A percentile compares a stretch with the other conserved stretches of the same genome.
Conservation (phyloP, 2,113 vertebrate species). For the Eptesicus fuscus region DNA sequence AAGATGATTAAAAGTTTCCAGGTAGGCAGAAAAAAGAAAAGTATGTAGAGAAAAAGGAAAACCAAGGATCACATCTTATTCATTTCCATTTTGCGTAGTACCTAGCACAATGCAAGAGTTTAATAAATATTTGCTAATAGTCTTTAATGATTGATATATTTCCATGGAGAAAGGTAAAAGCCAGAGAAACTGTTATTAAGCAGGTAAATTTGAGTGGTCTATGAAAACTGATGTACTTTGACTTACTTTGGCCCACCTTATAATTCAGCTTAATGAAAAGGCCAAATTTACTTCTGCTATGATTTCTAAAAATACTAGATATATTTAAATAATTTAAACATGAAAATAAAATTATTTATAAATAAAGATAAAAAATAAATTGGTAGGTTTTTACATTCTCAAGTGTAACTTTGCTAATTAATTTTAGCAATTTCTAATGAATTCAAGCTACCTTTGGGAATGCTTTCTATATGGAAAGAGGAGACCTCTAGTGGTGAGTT, state of each 20-base stretch:
- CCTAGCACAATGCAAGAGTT: not conserved
- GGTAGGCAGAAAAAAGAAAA: not conserved
- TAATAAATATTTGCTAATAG: not conserved
- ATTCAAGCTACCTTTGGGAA: not conserved
- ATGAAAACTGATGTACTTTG: not conserved
- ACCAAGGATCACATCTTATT: not conserved
- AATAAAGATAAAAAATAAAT: not conserved
- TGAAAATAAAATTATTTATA: not conserved
- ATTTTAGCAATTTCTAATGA: not conserved
- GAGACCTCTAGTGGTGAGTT: slow-evolving; percentile 66
- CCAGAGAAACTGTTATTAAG: not conserved
- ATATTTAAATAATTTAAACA: slow-evolving; percentile 25
- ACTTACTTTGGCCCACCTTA: slow-evolving; percentile 32
- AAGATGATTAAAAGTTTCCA: slow-evolving; percentile 23
- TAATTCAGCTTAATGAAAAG: slow-evolving; percentile 1
- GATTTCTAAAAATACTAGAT: not conserved
- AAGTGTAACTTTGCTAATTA: not conserved
- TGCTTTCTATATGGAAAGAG: slow-evolving; percentile 6
- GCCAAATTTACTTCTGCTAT: slow-evolving; percentile 15
- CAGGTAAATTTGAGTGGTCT: not conserved
- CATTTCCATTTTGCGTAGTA: not conserved
- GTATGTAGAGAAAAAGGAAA: not conserved
- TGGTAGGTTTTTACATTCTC: slow-evolving; percentile 12
- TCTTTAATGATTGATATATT: not conserved
- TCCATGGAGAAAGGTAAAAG: not conserved